Percentiles rank a stretch among this genome's conserved stretches.
These are phyloP conservation scores for Chrysomallon squamiferum DNA, from an alignment of 1,140 invertebrate species.

Conservation along the genomic window DNA sequence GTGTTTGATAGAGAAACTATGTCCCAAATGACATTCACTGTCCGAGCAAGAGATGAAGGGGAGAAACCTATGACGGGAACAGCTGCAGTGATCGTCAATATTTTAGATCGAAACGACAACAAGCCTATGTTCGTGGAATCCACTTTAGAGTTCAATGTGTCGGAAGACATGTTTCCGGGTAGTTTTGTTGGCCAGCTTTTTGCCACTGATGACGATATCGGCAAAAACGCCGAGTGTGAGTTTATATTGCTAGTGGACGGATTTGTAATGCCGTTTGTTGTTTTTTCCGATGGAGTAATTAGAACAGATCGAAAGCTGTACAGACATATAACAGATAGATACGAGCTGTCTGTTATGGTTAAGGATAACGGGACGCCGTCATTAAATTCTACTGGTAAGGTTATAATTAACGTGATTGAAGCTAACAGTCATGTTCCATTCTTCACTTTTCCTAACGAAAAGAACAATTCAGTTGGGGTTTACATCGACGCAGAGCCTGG, in stretches of 20 bases:
- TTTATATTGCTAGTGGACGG: conserved; percentile 71
- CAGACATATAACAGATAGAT: conserved; percentile 79
- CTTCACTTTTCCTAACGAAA: conserved; percentile 44
- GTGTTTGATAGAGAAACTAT: conserved; percentile 91
- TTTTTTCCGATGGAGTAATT: conserved; percentile 83
- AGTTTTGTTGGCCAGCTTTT: conserved; percentile 82
- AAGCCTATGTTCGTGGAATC: conserved; percentile 79
- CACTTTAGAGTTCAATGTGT: conserved; percentile 40
- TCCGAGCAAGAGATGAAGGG: conserved; percentile 89
- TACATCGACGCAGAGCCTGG: conserved; percentile 91
- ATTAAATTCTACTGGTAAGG: conserved; percentile 81
- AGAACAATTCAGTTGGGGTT: conserved; percentile 74
- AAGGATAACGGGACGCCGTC: conserved; percentile 88
- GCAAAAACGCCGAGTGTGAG: conserved; percentile 72
- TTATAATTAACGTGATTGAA: conserved; percentile 79
- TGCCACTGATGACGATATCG: conserved; percentile 89
- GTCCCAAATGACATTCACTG: conserved; percentile 83
- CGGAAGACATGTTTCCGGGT: conserved; percentile 66
- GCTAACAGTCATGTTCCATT: conserved; percentile 75
- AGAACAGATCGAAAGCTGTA: conserved; percentile 78
- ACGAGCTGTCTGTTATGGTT: conserved; percentile 85
- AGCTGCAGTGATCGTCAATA: conserved; percentile 84
- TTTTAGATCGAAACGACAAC: conserved; percentile 95
- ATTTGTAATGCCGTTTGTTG: conserved; percentile 72
- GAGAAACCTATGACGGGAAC: conserved; percentile 84